phyloP scores from a whole-genome alignment of 64 coral and sea anemone genomes.

The Montipora foliosa region DNA sequence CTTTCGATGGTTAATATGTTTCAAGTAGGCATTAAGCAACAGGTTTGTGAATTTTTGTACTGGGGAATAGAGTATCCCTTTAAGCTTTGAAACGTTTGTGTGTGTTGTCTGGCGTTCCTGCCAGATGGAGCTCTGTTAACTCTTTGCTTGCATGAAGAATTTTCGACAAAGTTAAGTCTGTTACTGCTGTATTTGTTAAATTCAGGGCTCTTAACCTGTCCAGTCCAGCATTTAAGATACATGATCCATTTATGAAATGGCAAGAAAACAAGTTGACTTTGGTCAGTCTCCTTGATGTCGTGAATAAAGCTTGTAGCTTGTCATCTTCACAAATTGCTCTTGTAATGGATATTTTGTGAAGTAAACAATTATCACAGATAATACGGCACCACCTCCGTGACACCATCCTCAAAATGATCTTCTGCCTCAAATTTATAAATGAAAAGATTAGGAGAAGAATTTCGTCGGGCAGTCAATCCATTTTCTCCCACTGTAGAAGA shows the following conservation, averaged over 20 bases:
- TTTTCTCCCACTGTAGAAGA: conserved; percentile 38
- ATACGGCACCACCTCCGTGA: background rate
- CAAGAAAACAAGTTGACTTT: background rate
- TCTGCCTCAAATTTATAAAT: background rate
- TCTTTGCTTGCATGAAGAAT: background rate
- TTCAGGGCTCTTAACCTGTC: background rate
- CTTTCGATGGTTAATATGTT: too few relatives aligned
- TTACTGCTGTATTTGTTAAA: background rate
- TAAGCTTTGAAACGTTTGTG: too few relatives aligned
- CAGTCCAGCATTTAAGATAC: background rate
- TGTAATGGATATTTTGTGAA: background rate
- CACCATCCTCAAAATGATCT: background rate
- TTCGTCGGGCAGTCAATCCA: background rate
- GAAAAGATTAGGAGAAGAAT: conserved; percentile 1
- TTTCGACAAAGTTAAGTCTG: background rate
- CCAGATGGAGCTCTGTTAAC: background rate
- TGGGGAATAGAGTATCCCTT: too few relatives aligned
- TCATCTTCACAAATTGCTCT: background rate
- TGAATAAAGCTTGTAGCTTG: background rate
- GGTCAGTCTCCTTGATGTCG: background rate
- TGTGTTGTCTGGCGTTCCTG: background rate
- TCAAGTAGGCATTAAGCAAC: too few relatives aligned
- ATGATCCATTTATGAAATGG: background rate
- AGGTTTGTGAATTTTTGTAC: too few relatives aligned
- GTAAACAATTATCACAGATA: background rate